Evolutionary conservation across 2,113 vertebrate species (phyloP).

Genomic region (Embiotoca jacksoni): DNA sequence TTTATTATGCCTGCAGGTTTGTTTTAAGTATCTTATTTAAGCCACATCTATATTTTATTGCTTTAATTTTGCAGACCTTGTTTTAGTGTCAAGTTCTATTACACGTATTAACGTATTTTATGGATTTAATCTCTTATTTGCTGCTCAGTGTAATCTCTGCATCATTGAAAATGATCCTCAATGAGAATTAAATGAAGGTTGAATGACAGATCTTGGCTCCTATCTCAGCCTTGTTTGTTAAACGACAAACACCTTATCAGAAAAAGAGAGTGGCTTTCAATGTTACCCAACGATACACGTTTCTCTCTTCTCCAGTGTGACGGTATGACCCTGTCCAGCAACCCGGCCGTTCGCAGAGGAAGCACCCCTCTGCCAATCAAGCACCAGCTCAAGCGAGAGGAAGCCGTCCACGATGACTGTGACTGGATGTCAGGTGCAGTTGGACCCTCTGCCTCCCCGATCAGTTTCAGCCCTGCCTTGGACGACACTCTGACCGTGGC

Average conservation of each 20-base stretch:
- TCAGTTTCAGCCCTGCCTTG: constrained; percentile 83
- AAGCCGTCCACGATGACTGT: constrained; percentile 88
- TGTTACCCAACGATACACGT: constrained; percentile 3
- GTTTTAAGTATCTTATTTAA: no score
- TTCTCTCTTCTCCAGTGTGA: constrained; percentile 65
- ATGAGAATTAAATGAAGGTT: no score
- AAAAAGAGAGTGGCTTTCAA: neutral
- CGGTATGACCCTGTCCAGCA: constrained; percentile 82
- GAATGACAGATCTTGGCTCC: no score
- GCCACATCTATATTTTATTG: no score
- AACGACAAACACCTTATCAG: neutral
- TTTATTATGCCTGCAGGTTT: no score
- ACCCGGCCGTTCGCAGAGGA: constrained; percentile 85
- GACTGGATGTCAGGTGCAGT: constrained; percentile 85
- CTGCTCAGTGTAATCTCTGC: no score
- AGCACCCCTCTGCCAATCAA: constrained; percentile 92
- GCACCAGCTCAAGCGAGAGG: constrained; percentile 88
- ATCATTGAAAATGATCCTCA: no score
- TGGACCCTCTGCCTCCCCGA: constrained; percentile 72
- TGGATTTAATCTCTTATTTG: no score
- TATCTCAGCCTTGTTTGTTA: neutral
- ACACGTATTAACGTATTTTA: no score
- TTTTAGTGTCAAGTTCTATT: no score
- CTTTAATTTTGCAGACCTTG: no score
- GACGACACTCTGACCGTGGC: constrained; percentile 72